These are phyloP conservation scores for Ctenosaura bakeri DNA, from an alignment of 2,797 vertebrate species.

Conservation along the genomic window DNA sequence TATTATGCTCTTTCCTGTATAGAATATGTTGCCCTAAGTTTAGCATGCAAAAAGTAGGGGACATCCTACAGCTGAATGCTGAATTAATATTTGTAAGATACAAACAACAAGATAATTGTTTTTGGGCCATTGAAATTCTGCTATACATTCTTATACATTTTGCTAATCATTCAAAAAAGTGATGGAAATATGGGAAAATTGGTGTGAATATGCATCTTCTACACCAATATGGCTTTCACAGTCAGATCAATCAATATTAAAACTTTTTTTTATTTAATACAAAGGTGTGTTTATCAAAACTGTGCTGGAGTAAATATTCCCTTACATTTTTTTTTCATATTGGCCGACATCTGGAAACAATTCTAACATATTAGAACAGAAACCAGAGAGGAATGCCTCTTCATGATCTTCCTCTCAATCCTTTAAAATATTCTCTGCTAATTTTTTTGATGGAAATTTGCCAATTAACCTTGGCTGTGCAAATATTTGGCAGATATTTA, in stretches of 20 bases:
- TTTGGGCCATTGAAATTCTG: not conserved
- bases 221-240: not conserved
- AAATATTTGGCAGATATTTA: not conserved
- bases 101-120: not conserved
- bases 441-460: not conserved
- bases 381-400: constrained; percentile 24
- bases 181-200: not conserved
- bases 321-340: constrained; percentile 7
- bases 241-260: constrained; percentile 11
- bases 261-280: not conserved
- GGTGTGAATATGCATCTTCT: not conserved
- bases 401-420: not conserved
- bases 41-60: constrained; percentile 49
- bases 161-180: not conserved
- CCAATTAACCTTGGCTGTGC: not conserved
- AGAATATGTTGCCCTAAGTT: constrained; percentile 50
- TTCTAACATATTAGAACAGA: constrained; percentile 15
- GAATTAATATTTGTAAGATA: not conserved
- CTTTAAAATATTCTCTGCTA: not conserved
- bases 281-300: not conserved
- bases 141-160: not conserved
- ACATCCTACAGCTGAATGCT: constrained; percentile 11
- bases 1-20: constrained; percentile 64
- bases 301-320: not conserved
- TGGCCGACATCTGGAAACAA: not conserved